Conservation (phyloP, 2,888 invertebrate genomes). For the Minunthozetes semirufus region DNA sequence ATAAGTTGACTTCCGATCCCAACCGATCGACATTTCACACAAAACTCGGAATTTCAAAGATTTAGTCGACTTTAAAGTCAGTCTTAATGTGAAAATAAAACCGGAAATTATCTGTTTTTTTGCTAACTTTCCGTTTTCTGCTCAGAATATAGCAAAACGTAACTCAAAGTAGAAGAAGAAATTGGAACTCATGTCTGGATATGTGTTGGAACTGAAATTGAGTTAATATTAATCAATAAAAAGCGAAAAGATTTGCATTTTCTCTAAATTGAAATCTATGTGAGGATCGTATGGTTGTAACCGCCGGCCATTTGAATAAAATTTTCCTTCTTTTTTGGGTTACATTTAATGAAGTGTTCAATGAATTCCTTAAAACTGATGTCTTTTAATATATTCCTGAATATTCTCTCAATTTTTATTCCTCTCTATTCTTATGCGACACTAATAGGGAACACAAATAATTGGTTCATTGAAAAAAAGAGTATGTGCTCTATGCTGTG, state of each 20-base stretch:
- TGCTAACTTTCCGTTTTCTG: not conserved
- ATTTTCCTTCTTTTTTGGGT: not conserved
- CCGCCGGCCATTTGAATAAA: not conserved
- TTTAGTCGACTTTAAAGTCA: not conserved
- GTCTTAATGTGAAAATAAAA: not conserved
- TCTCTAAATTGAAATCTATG: slow-evolving; percentile 1
- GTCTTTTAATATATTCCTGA: not conserved
- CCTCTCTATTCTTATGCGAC: not conserved
- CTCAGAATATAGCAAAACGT: not conserved
- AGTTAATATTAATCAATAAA: slow-evolving; percentile 9
- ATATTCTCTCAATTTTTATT: not conserved
- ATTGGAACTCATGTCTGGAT: not conserved
- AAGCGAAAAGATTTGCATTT: slow-evolving; percentile 3
- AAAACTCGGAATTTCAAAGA: not conserved
- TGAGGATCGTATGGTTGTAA: not conserved
- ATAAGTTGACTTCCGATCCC: not conserved
- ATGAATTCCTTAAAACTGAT: not conserved
- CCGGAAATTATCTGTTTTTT: not conserved
- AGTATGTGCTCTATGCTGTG: not conserved
- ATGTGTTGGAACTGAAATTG: not conserved
- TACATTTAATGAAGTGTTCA: not conserved
- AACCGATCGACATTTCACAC: not conserved
- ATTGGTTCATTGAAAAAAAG: not conserved
- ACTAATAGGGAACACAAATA: slow-evolving; percentile 8
- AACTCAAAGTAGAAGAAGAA: not conserved